phyloP scores from a whole-genome alignment of 1,140 invertebrate genomes.

The Hyles euphorbiae region DNA sequence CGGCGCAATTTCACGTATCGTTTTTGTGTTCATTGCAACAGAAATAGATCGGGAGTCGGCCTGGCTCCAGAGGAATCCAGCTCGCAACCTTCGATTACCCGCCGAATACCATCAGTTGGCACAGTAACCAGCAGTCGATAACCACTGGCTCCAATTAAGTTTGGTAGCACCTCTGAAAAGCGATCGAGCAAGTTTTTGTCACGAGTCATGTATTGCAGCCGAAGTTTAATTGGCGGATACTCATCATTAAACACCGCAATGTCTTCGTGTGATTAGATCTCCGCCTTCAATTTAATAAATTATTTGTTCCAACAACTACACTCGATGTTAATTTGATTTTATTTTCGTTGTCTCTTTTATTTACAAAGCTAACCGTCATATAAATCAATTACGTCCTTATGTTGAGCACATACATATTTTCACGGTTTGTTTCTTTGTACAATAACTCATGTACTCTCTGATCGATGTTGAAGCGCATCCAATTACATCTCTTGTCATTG shows the following conservation, averaged over 20 bases:
- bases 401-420: conserved; percentile 8
- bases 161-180: conserved; percentile 59
- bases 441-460: conserved; percentile 34
- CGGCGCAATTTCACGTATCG: conserved; percentile 28
- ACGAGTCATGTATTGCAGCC: conserved; percentile 24
- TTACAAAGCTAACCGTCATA: no score
- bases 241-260: conserved; percentile 51
- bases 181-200: conserved; percentile 59
- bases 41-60: conserved; percentile 29
- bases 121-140: conserved; percentile 48
- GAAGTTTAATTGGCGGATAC: conserved; percentile 62
- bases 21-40: conserved; percentile 31
- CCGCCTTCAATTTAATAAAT: not conserved
- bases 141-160: conserved; percentile 61
- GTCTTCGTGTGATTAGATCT: conserved; percentile 29
- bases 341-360: no score
- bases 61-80: conserved; percentile 28
- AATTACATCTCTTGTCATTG: conserved; percentile 63
- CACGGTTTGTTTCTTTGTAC: conserved; percentile 24
- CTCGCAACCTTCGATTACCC: conserved; percentile 48
- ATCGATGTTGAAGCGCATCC: conserved; percentile 47
- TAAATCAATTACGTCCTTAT: no score
- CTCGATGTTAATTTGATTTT: no score
- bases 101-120: conserved; percentile 35
- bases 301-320: conserved; percentile 14